Base-by-base conservation (phyloP, 2,113 vertebrate species). In the Petrocephalus microphthalmus region DNA sequence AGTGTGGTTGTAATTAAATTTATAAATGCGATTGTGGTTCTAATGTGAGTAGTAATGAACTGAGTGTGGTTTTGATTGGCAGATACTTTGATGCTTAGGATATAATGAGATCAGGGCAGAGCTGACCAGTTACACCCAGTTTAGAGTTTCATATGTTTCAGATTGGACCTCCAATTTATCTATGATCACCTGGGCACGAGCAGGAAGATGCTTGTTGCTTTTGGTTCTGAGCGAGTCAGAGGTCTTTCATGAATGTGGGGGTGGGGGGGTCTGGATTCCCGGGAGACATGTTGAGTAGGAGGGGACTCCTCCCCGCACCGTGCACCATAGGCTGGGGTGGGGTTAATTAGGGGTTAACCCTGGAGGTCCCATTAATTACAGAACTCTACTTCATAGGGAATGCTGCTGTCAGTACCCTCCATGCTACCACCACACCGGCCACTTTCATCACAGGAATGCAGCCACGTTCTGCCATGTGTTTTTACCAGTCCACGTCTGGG, bases 331-430 rank as follows among this genome's bases (percentile, higher is more conserved):
- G 45, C 17, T 82, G 78, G 37, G 78, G 78, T 10, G 78, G 20
- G 78, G 81, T 22, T 47, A 83, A 49, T 45, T 83, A 49, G 45
- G 81, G 81, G 78, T 2, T 83, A 22, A 67, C 25, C 60, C 8
- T 83, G 81, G 81, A 47, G 78, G 17, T 7, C 49, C 29, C 29
- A 25, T 22, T 49, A 78, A 52, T 87, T 51, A 49, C 51, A 37
- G 25, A 20, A 49, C 3, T 17, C 20, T 6, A 8, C 8, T 89
- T 88, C 92, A 92, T 91, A 90, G 91, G 91, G 90, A 89, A 90
- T 57, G 90, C 88, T 60, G 1, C 90, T 87, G 94, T 95, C 94
- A 94, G 92, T 95, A 93, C 95, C 95, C 93, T 93, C 93, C 82
- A 87, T 89, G 92, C 93, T 95, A 95, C 95, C 94, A 94, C 92